Base-by-base conservation (phyloP, 2,797 vertebrate genomes). In the Argya squamiceps region DNA sequence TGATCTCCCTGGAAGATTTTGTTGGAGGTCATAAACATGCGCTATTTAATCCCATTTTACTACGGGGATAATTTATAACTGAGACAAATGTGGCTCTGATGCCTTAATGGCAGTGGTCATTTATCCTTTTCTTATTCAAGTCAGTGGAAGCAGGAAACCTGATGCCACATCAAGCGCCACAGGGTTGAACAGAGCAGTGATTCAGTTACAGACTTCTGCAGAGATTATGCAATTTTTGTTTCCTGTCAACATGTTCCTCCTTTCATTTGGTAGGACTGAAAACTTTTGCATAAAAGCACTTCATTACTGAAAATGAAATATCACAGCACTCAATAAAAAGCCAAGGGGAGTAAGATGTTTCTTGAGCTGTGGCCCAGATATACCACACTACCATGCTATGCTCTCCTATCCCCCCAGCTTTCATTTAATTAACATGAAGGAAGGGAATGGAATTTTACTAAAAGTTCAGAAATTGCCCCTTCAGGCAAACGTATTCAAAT, bases 381-480 rank as follows among this genome's bases (percentile, higher is more conserved):
- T 3, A 92, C 59, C 73, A 68, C 39, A 75, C 43, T 55, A 32
- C 21, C 16, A 43, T 47, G 34, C 7, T 55, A 39, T 10, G n/a
- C 6, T 75, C 15, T 87, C 50, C 37, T 46, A 78, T 41, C 6
- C 30, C 53, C 44, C 22, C 52, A 92, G 59, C 23, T 80, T 86
- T 84, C 23, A 76, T 69, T 92, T 94, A 90, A 93, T 92, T 94
- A 91, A 92, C 67, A 81, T 52, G 41, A 93, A 87, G 64, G 39
- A 87, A 96, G 17, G 50, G 68, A 92, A 85, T 59, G 68, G 74
- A 87, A 81, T 91, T 82, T 89, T 91, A 88, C 79, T 88, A 73
- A 37, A 94, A 95, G 63, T 92, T 93, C 90, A 94, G 83, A 88
- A 90, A 96, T 73, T 87, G 19, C 12, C 37, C 90, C 91, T 92